Evolutionary conservation across 1,140 invertebrate species (phyloP), one percentile per base, ranked within the genome.

Genomic region (Heliconius eleuchia): DNA sequence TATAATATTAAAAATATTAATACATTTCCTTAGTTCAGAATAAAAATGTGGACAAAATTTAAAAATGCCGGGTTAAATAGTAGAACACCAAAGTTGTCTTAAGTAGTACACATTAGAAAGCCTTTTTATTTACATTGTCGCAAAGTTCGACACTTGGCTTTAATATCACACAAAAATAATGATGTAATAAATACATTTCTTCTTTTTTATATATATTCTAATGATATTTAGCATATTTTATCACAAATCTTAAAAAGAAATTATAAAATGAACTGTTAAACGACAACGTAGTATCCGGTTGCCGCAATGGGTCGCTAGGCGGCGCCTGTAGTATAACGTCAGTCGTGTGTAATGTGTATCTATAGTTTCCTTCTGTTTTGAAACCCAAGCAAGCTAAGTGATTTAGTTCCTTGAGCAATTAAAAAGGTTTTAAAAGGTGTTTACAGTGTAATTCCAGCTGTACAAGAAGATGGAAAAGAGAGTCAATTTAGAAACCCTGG

Each of bases 401-500:
- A 93, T 89, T 91, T 92, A 90, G 88, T 91, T 92, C 87, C 89
- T 91, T 89, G 83, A 87, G 86, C 89, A 87, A 88, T 88, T 89
- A 85, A 85, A 88, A 87, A 87, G 81, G 82, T 80, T 82, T 88
- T 87, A 79, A 80, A 37, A 83, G 88, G 91, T 89, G 85, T 83
- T 88, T 82, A 86, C 83, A 89, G 89, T 92, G 90, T 82, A 82
- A 90, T 87, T 83, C 78, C 73, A 80, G 77, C 85, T 66, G 80
- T 74, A 87, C 80, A 71, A 89, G 86, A 92, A 94, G 91, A 99
- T 99, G 98, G 98, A 98, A 95, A 98, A 99, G 91, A 96, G 98
- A 95, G 97, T 99, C 96, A 97, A 97, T 89, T 96, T 99, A 88
- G 98, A 99, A 95, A 97, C 97, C 95, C 95, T 98, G 86, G 98